Evolutionary conservation across 2,113 vertebrate genomes (phyloP).

Genomic region (Cathartes aura): DNA sequence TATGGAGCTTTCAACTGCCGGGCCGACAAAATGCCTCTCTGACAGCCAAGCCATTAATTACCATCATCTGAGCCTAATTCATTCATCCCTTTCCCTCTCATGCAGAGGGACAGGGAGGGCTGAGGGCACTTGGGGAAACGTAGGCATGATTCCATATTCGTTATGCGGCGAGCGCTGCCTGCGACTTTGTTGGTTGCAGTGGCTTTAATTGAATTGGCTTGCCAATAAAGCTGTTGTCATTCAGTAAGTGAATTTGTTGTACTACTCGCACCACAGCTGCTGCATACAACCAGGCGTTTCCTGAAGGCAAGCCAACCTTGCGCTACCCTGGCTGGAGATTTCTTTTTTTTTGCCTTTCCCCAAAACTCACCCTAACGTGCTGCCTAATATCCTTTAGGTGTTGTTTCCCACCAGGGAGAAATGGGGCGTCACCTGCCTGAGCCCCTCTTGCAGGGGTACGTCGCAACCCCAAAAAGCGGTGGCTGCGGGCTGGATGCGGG

Average conservation of each 20-base stretch:
- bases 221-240: slow-evolving; percentile 93
- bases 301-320: slow-evolving; percentile 84
- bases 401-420: not conserved
- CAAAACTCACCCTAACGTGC: not conserved
- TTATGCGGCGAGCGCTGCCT: slow-evolving; percentile 80
- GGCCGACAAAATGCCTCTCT: slow-evolving; percentile 79
- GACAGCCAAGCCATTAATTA: slow-evolving; percentile 89
- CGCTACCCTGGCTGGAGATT: slow-evolving; percentile 68
- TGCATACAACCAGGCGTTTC: slow-evolving; percentile 83
- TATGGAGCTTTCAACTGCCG: slow-evolving; percentile 66
- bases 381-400: not conserved
- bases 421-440: accelerated
- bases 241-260: slow-evolving; percentile 90
- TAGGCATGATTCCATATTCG: slow-evolving; percentile 84
- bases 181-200: slow-evolving; percentile 85
- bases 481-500: not conserved
- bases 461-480: not conserved
- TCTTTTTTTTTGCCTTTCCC: not conserved
- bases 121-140: slow-evolving; percentile 82
- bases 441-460: not conserved
- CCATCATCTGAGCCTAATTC: slow-evolving; percentile 84
- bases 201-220: slow-evolving; percentile 94
- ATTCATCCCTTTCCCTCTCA: slow-evolving; percentile 84
- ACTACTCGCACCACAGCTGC: slow-evolving; percentile 85
- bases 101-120: slow-evolving; percentile 83